phyloP scores from a whole-genome alignment of 2,888 invertebrate genomes.

The Eubasilissa splendida region DNA sequence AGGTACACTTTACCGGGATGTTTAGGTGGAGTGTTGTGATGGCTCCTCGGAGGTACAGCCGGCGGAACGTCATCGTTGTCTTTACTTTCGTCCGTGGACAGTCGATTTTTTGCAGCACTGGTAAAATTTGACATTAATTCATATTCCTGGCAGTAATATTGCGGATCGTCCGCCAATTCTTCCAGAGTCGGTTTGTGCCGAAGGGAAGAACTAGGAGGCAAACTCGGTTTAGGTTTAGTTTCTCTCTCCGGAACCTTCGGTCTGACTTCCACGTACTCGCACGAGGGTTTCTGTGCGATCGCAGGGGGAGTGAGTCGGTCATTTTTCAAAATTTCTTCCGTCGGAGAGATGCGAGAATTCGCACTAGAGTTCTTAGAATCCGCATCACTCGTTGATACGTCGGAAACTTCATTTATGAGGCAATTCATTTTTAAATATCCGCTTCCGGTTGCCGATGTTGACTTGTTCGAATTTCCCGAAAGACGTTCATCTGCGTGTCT shows the following conservation, averaged over 20 bases:
- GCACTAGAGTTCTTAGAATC: neutral
- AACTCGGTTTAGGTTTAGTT: constrained; percentile 53
- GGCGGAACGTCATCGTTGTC: constrained; percentile 62
- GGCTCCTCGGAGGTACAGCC: constrained; percentile 65
- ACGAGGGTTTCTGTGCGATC: constrained; percentile 34
- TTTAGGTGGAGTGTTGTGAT: constrained; percentile 47
- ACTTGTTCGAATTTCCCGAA: constrained; percentile 67
- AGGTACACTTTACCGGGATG: neutral
- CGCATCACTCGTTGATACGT: constrained; percentile 49
- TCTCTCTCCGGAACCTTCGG: constrained; percentile 64
- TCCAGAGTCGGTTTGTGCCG: constrained; percentile 55
- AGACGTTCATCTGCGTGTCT: constrained; percentile 65
- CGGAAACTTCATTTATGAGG: constrained; percentile 67
- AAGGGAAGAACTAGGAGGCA: neutral
- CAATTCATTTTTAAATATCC: constrained; percentile 71
- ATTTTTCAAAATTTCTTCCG: constrained; percentile 9
- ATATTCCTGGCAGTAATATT: constrained; percentile 66
- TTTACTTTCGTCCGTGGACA: neutral
- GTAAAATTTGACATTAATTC: constrained; percentile 69
- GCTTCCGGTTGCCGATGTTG: constrained; percentile 62
- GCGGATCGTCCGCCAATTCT: constrained; percentile 59
- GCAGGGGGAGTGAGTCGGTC: constrained; percentile 32
- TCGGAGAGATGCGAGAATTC: constrained; percentile 14
- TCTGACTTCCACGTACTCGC: constrained; percentile 64
- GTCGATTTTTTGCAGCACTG: constrained; percentile 62